Evolutionary conservation across 2,113 vertebrate species (phyloP), one percentile per base, ranked within the genome.

Genomic region (Phrynocephalus versicolor): DNA sequence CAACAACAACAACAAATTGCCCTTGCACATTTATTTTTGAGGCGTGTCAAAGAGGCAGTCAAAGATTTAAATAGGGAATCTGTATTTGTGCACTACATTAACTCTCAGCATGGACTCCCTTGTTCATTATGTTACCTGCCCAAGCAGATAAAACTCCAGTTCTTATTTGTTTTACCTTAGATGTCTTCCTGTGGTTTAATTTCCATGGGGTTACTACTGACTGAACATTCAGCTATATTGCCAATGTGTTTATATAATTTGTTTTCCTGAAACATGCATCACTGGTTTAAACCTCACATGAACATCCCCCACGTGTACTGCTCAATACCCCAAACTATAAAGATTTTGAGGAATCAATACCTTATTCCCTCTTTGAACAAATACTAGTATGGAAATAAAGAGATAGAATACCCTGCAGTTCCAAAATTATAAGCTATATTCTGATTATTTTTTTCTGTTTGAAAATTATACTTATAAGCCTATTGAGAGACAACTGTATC

Each of bases 51-150:
- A 77, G 41, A 83, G 57, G n/a, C 30, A 30, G 9, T 30, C 18
- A 78, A 23, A 62, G 57, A 82, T 45, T 83, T 86, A 88, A 73
- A 60, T 70, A 37, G 37, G 70, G 27, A 85, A 65, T 25, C 21
- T 60, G 16, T 70, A 51, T 72, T 71, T 72, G 79, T 69, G 77
- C 30, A 60, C 9, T 6, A 35, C 6, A 15, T 15, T 19, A 33
- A 70, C 64, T 39, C 4, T 27, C 75, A 58, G 16, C 41, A 19
- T 21, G 37, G n/a, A 67, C 23, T 65, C 30, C 51, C 5, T 18
- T 23, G 30, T 33, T 80, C 14, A 79, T 79, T 39, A 71, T 37
- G 18, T 58, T 25, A 73, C 5, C 21, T 58, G 2, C 23, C 33
- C 67, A 37, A 45, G 15, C 8, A 14, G 35, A 62, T 72, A 39